Conservation (phyloP, 2,113 vertebrate genomes). For the Calyptomena viridis region DNA sequence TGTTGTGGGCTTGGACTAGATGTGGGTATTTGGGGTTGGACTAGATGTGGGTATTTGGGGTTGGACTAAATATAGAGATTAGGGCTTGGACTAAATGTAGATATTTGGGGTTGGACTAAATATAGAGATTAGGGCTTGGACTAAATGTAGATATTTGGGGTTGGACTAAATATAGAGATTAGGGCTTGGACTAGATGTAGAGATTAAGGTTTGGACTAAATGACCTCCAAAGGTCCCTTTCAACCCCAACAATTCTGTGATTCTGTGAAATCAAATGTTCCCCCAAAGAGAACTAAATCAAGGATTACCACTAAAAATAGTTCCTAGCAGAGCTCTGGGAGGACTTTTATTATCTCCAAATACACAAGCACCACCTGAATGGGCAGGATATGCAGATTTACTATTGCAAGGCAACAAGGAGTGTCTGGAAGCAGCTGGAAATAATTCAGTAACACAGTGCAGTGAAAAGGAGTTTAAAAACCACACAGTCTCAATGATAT, state of each 20-base stretch:
- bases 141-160: too few relatives aligned
- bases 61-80: too few relatives aligned
- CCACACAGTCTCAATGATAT: slow-evolving; percentile 86
- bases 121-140: too few relatives aligned
- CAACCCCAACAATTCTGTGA: background rate
- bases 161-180: too few relatives aligned
- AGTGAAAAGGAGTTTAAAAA: slow-evolving; percentile 83
- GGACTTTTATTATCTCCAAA: background rate
- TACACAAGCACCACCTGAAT: background rate
- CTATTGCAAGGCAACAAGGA: slow-evolving; percentile 67
- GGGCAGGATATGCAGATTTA: slow-evolving; percentile 22
- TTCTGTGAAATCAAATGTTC: background rate
- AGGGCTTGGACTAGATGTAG: background rate
- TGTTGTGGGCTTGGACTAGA: background rate
- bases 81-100: background rate
- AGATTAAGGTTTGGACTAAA: too few relatives aligned
- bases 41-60: too few relatives aligned
- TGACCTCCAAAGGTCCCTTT: background rate
- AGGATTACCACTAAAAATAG: background rate
- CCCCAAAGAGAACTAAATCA: background rate
- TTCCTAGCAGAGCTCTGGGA: background rate
- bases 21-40: too few relatives aligned
- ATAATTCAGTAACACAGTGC: slow-evolving; percentile 83
- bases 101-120: too few relatives aligned
- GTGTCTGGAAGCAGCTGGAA: slow-evolving; percentile 90